Conservation (phyloP, 2,113 vertebrate genomes). For the Oriolus oriolus region DNA sequence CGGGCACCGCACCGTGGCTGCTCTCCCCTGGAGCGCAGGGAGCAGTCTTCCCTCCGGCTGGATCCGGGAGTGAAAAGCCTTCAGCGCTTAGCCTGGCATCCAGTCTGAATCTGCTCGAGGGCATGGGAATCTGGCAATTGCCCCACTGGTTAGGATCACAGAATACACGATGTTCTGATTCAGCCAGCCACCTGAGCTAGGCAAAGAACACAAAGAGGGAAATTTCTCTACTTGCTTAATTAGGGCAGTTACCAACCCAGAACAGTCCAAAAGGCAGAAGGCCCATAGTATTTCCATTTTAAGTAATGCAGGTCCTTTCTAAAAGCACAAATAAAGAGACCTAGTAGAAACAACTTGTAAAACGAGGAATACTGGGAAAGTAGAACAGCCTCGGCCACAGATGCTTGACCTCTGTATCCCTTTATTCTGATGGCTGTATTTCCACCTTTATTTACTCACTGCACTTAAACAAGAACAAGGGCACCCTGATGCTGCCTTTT, state of each 20-base stretch:
- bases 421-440: not conserved
- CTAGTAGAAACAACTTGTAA: not conserved
- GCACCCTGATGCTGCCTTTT: not conserved
- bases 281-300: not conserved
- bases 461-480: not conserved
- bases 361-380: not conserved
- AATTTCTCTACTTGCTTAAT: not conserved
- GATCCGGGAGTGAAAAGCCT: not conserved
- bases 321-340: not conserved
- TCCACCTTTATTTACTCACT: conserved; percentile 25
- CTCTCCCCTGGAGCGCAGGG: fast-evolving
- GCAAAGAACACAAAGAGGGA: not conserved
- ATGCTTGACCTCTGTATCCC: not conserved
- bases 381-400: not conserved
- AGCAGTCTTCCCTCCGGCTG: fast-evolving
- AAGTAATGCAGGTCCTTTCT: not conserved
- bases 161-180: fast-evolving
- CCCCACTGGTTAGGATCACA: not conserved
- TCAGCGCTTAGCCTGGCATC: not conserved
- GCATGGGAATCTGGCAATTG: not conserved
- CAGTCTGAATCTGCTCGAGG: not conserved
- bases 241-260: not conserved
- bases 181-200: not conserved
- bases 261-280: not conserved
- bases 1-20: fast-evolving